These are phyloP conservation scores for Dolomedes plantarius DNA, from an alignment of 2,888 invertebrate genomes.

Conservation along the genomic window DNA sequence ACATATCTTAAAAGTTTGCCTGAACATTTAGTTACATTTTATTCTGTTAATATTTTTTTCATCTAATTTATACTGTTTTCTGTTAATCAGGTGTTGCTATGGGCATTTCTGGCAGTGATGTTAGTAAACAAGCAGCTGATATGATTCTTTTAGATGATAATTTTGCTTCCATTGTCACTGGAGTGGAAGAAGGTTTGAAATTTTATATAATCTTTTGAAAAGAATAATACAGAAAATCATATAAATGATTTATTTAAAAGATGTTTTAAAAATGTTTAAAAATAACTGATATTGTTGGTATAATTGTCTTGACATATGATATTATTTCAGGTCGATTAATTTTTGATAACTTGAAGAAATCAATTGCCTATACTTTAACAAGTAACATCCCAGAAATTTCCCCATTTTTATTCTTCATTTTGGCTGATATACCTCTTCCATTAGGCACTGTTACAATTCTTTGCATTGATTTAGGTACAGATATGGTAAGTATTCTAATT, in stretches of 20 bases:
- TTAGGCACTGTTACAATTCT: slow-evolving; percentile 80
- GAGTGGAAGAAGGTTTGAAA: slow-evolving; percentile 82
- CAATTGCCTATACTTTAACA: slow-evolving; percentile 80
- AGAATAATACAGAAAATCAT: no score
- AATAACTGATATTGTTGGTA: no score
- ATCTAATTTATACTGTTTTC: no score
- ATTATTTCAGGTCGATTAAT: slow-evolving; percentile 78
- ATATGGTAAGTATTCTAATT: slow-evolving; percentile 77
- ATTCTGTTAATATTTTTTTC: no score
- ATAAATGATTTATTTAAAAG: no score
- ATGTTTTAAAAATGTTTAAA: no score
- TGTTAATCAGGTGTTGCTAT: slow-evolving; percentile 81
- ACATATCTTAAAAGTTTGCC: no score
- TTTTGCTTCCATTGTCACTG: slow-evolving; percentile 97
- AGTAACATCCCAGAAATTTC: slow-evolving; percentile 80
- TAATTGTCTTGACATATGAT: no score
- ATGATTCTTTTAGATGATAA: slow-evolving; percentile 99
- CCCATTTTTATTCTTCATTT: slow-evolving; percentile 79
- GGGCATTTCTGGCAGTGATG: slow-evolving; percentile 87
- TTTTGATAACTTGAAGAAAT: slow-evolving; percentile 80
- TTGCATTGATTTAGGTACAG: slow-evolving; percentile 80
- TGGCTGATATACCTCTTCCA: slow-evolving; percentile 79
- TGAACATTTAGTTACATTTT: no score
- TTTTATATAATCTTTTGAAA: neutral
- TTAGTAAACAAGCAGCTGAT: slow-evolving; percentile 97